These are phyloP conservation scores for Hyla sarda DNA, from an alignment of 2,113 vertebrate species.

Conservation along the genomic window DNA sequence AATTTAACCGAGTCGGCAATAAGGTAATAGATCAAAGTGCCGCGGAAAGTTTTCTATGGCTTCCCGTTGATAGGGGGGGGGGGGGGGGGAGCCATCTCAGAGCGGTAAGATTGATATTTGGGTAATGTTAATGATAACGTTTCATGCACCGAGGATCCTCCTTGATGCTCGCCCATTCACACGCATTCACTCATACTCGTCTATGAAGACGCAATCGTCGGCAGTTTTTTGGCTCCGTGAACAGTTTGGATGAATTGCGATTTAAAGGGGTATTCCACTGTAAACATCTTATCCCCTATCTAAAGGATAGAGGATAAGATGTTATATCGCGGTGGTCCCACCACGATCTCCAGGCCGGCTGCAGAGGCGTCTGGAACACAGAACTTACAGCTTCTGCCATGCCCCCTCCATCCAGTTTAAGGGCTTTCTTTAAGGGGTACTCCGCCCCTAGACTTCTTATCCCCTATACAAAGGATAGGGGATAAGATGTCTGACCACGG, in stretches of 20 bases:
- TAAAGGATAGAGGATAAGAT: too few species aligned
- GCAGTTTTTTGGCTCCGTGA: slow-evolving; percentile 36
- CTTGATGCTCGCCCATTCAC: not conserved
- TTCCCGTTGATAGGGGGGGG: not conserved
- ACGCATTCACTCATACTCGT: not conserved
- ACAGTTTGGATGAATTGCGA: slow-evolving; percentile 26
- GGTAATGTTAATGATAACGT: slow-evolving; percentile 45
- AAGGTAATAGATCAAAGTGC: not conserved
- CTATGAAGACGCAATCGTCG: slow-evolving; percentile 12
- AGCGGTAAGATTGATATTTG: not conserved
- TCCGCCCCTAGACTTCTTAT: too few species aligned
- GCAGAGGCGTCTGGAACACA: too few species aligned
- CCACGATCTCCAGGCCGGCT: too few species aligned
- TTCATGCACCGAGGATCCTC: not conserved
- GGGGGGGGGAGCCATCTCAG: not conserved
- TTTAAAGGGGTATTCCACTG: too few species aligned
- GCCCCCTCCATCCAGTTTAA: too few species aligned
- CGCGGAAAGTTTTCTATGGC: not conserved
- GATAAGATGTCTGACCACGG: too few species aligned
- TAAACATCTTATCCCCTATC: too few species aligned
- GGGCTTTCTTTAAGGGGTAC: too few species aligned
- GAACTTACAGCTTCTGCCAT: too few species aligned
- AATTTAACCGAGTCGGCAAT: slow-evolving; percentile 24
- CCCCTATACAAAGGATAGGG: too few species aligned
- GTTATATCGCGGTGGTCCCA: too few species aligned